phyloP scores from a whole-genome alignment of 2,888 invertebrate genomes.

The Agrotis exclamationis region DNA sequence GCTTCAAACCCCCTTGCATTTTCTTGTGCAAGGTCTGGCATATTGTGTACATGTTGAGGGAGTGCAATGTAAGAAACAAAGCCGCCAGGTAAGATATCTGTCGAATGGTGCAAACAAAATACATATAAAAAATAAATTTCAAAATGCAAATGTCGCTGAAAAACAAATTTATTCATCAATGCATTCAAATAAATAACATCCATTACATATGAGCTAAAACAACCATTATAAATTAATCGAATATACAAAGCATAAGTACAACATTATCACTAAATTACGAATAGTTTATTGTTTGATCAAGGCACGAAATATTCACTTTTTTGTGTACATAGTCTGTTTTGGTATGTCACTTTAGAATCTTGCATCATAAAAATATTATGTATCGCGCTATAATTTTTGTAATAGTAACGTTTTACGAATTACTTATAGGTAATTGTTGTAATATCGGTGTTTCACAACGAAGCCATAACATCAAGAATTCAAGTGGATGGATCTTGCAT shows the following conservation, averaged over 20 bases:
- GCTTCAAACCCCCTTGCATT: conserved; percentile 91
- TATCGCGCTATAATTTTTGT: conserved; percentile 18
- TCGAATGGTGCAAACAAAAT: conserved; percentile 77
- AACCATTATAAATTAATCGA: conserved; percentile 71
- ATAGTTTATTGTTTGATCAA: conserved; percentile 55
- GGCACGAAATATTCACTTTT: conserved; percentile 48
- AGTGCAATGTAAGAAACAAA: conserved; percentile 96
- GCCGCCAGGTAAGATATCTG: conserved; percentile 95
- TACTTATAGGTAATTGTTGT: conserved; percentile 31
- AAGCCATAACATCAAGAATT: conserved; percentile 34
- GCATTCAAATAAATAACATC: conserved; percentile 73
- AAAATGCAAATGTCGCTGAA: conserved; percentile 78
- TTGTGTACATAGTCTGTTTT: conserved; percentile 16
- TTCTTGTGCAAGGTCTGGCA: conserved; percentile 97
- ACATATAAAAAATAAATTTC: conserved; percentile 74
- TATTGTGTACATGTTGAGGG: conserved; percentile 97
- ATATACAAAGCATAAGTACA: conserved; percentile 76
- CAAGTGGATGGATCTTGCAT: conserved; percentile 13
- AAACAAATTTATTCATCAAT: conserved; percentile 82
- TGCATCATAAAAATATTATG: conserved; percentile 25
- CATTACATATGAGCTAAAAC: conserved; percentile 67
- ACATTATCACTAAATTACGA: conserved; percentile 61
- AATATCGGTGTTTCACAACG: conserved; percentile 43
- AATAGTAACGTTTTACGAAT: conserved; percentile 22
- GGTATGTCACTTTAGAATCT: conserved; percentile 37